Evolutionary conservation across 2,113 vertebrate genomes (phyloP).

Genomic region (Nesospiza acunhae): DNA sequence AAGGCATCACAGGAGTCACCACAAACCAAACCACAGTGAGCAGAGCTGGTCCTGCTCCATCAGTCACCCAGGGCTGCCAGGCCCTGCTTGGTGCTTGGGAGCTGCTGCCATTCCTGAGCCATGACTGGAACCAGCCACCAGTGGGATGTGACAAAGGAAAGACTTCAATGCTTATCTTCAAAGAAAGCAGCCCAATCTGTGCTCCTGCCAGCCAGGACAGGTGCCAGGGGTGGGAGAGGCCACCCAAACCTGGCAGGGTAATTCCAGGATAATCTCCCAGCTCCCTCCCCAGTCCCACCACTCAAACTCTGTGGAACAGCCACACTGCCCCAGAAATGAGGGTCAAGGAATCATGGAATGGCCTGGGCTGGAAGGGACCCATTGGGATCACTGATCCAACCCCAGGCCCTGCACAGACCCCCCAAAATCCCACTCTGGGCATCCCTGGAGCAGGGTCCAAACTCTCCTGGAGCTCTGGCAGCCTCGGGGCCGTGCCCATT

Average conservation of each 20-base stretch:
- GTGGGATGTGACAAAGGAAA: not conserved
- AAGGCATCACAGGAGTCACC: not conserved
- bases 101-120: not conserved
- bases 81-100: not conserved
- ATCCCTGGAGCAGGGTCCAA: accelerated
- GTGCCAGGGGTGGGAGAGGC: not conserved
- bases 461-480: not conserved
- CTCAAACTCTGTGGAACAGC: no score
- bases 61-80: not conserved
- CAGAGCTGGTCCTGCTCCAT: not conserved
- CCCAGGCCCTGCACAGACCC: not conserved
- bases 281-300: no score
- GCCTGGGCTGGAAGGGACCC: not conserved
- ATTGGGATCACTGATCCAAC: accelerated
- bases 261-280: not conserved
- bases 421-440: not conserved
- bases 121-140: not conserved
- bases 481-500: accelerated
- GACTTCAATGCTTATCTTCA: not conserved
- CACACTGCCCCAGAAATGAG: not conserved
- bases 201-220: not conserved
- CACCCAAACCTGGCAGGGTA: not conserved
- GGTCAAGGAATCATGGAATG: no score
- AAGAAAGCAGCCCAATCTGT: not conserved
- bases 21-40: not conserved